Evolutionary conservation across 1,140 invertebrate genomes (phyloP).

Genomic region (Phymastichus coffea): DNA sequence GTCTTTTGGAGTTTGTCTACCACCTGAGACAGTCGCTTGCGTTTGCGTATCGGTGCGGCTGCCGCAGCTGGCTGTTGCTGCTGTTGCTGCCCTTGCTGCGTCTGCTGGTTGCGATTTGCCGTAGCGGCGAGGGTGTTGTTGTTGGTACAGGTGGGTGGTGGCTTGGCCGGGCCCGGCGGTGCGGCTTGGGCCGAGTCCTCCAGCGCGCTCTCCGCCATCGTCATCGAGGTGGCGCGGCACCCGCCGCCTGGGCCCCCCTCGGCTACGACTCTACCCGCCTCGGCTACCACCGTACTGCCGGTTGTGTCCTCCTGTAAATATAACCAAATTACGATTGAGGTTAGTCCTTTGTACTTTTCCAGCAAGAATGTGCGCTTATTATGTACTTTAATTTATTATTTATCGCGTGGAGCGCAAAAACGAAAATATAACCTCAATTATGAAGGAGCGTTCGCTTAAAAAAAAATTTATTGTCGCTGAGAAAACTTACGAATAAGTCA

Average conservation of each 20-base stretch:
- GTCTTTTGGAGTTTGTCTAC: conserved; percentile 66
- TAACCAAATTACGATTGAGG: conserved; percentile 4
- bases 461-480: too few relatives aligned
- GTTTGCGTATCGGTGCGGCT: conserved; percentile 59
- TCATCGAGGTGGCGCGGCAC: conserved; percentile 64
- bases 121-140: conserved; percentile 62
- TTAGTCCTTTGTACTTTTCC: too few relatives aligned
- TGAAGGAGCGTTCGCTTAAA: too few relatives aligned
- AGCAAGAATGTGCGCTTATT: too few relatives aligned
- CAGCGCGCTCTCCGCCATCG: conserved; percentile 67
- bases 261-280: conserved; percentile 43
- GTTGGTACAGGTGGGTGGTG: conserved; percentile 54
- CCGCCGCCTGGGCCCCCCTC: conserved; percentile 60
- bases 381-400: not conserved
- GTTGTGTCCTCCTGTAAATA: conserved; percentile 50
- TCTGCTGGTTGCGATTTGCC: conserved; percentile 63
- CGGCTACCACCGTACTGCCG: conserved; percentile 54
- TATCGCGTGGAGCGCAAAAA: too few relatives aligned
- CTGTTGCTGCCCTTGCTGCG: not conserved
- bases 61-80: conserved; percentile 5
- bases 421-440: conserved; percentile 15
- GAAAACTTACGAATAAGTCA: conserved; percentile 6
- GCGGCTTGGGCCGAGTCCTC: conserved; percentile 58
- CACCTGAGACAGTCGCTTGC: conserved; percentile 74
- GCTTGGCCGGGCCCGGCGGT: conserved; percentile 54